Evolutionary conservation across 2,888 invertebrate genomes (phyloP).

Genomic region (Torymus tubicola): DNA sequence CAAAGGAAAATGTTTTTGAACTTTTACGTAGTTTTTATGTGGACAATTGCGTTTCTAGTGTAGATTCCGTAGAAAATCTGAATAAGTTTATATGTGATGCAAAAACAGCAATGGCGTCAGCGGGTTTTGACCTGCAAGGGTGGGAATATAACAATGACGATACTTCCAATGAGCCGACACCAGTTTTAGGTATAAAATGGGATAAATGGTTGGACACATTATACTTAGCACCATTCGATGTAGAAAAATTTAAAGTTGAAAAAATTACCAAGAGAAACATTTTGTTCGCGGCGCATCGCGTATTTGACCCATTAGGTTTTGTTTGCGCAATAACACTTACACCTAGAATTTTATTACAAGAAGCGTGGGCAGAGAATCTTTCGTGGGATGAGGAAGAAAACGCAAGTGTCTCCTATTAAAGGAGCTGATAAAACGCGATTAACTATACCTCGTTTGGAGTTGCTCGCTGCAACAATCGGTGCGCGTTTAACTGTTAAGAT

Average conservation of each 20-base stretch:
- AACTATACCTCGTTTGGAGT: too few relatives aligned
- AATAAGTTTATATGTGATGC: neutral
- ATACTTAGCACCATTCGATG: too few relatives aligned
- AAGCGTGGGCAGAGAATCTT: neutral
- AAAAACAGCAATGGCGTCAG: conserved; percentile 11
- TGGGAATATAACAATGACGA: conserved; percentile 20
- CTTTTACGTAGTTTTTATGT: conserved; percentile 31
- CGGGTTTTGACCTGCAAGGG: conserved; percentile 28
- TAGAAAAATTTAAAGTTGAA: neutral
- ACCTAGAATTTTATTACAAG: neutral
- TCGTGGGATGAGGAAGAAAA: neutral
- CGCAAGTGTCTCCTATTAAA: too few relatives aligned
- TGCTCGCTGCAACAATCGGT: conserved; percentile 8
- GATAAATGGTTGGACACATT: neutral
- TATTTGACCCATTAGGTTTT: neutral
- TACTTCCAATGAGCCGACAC: neutral
- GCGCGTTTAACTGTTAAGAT: conserved; percentile 11
- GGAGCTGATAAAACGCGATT: too few relatives aligned
- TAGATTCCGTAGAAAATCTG: conserved; percentile 4
- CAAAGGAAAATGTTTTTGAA: conserved; percentile 9
- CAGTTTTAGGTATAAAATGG: conserved; percentile 18
- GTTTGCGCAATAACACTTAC: neutral
- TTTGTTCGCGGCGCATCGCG: neutral
- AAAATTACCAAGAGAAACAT: neutral
- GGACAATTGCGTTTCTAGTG: conserved; percentile 48